Percentiles rank a stretch among this genome's conserved stretches.
Conservation (phyloP, 2,113 vertebrate species). For the Microtus pennsylvanicus region DNA sequence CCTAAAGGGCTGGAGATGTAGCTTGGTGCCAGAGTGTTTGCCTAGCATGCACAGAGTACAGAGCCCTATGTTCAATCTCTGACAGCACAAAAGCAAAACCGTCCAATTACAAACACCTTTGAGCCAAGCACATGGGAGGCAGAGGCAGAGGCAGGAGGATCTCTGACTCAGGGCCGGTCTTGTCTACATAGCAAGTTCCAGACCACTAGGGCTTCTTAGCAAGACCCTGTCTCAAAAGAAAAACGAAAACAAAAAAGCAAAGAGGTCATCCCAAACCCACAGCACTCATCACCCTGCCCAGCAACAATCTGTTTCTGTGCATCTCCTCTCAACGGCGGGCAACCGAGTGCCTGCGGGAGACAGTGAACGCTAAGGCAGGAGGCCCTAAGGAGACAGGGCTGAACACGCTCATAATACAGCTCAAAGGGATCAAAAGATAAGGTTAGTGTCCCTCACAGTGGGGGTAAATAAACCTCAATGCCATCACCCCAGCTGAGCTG, state of each 20-base stretch:
- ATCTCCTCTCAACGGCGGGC: constrained; percentile 8
- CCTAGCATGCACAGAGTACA: not conserved
- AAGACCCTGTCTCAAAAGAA: not conserved
- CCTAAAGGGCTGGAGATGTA: not conserved
- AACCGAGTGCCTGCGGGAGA: not conserved
- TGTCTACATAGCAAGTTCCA: not conserved
- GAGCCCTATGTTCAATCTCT: not conserved
- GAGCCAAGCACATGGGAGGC: not conserved
- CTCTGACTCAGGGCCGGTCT: not conserved
- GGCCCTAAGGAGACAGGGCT: not conserved
- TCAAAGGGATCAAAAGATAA: not conserved
- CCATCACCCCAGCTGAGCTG: not conserved
- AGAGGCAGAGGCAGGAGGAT: not conserved
- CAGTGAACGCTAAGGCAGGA: constrained; percentile 7
- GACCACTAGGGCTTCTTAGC: not conserved
- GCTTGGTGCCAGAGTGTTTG: not conserved
- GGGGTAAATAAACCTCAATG: constrained; percentile 8
- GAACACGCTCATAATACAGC: constrained; percentile 6
- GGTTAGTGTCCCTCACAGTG: not conserved
- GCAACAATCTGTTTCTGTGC: not conserved
- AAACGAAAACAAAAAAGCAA: not conserved
- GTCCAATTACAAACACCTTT: not conserved
- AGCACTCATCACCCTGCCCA: not conserved
- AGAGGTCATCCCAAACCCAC: not conserved
- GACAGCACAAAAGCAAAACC: not conserved